Evolutionary conservation across 2,888 invertebrate genomes (phyloP), one percentile per base, ranked within the genome.

Genomic region (Lasioglossum figueresi): DNA sequence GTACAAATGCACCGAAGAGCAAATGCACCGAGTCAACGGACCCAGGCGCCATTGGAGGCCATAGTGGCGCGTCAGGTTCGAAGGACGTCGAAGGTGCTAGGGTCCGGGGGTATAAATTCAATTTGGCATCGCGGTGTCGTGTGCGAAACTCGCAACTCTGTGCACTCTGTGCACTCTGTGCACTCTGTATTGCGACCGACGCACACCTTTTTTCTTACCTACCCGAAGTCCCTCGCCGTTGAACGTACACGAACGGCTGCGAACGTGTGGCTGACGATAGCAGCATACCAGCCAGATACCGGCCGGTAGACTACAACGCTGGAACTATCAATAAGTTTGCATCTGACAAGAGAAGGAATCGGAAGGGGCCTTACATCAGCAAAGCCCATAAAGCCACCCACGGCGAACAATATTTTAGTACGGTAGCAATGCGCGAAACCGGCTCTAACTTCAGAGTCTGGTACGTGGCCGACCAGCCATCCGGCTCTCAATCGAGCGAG

Each of bases 361-460:
- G 91, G 88, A 91, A 92, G 89, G 92, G 89, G 89, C 88, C 89
- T 92, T 91, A 91, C 92, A 93, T 92, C 93, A 91, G 91, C 88
- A 84, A 91, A 89, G 91, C 86, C 92, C 92, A 93, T 93, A 93
- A 93, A 93, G 90, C 93, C 94, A 94, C 94, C 94, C 94, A 94
- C 94, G 92, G 91, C 88, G 94, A 93, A 92, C 92, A 92, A 93
- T 94, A 94, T 93, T 94, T 94, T 93, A 93, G 93, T 91, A 92
- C 94, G 91, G 94, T 94, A 94, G 94, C 94, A 91, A 93, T 91
- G 92, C 92, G 89, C 91, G 89, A 92, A 94, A 93, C 93, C 93
- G 91, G 93, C 92, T 91, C 86, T 87, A 83, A 84, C 79, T 85
- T 82, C 70, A 71, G 76, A 82, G 80, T 77, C 82, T 70, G 83